Evolutionary conservation across 2,797 vertebrate genomes (phyloP), one percentile per base, ranked within the genome.

Genomic region (Pipistrellus kuhlii): DNA sequence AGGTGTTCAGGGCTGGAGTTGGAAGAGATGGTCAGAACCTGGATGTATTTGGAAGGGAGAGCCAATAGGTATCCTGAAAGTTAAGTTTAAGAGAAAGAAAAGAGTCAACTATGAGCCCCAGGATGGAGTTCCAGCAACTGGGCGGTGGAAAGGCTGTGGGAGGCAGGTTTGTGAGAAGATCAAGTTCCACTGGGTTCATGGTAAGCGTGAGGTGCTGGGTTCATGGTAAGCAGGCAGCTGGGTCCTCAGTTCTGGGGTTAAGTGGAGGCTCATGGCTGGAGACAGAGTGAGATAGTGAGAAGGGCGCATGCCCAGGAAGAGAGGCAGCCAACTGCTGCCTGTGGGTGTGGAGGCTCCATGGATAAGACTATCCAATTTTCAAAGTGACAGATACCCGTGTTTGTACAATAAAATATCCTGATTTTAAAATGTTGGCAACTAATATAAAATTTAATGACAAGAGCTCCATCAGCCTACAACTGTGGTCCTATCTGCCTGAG

Each of bases 381-480:
- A 51, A 81, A 75, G 85, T 15, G 80, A 82, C 10, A 77, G 30
- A 2, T 15, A 81, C 11, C 62, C 82, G 59, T 51, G 69, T 73
- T 86, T 73, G 64, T 46, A 73, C 2, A 41, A 46, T 41, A 66
- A 93, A 91, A 77, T 78, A 72, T 4, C 57, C 35, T 18, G 51
- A 75, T 71, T 87, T 88, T 71, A 51, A 90, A 88, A 71, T 71
- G 38, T 20, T 59, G 64, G 41, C 53, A 78, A 66, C 23, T 82
- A 83, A 84, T 14, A 38, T 23, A 68, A 82, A 59, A 89, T n/a
- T 48, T 85, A 38, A 53, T 75, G 21, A n/a, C 25, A 57, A 51
- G 75, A 20, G 38, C 53, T 46, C 9, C 82, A 25, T 64, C 35
- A 55, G n/a, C 7, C 57, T 66, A 53, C 14, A 62, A 20, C 27